Conservation (phyloP, 2,888 invertebrate genomes). For the Taphrorychus bicolor region DNA sequence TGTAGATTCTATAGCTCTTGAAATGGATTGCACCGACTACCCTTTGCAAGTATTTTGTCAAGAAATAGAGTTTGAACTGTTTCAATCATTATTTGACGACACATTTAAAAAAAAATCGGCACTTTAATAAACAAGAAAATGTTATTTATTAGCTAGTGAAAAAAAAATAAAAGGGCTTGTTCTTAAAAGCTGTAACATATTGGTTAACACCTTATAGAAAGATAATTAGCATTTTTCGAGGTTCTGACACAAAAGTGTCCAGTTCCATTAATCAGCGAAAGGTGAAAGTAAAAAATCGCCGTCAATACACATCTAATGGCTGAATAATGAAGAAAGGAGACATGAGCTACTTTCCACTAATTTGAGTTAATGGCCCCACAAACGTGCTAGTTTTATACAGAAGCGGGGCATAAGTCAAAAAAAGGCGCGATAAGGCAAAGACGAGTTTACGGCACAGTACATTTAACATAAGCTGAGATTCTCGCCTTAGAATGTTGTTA, state of each 20-base stretch:
- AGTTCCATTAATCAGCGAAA: not conserved
- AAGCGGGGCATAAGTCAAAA: not conserved
- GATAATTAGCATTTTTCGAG: no score
- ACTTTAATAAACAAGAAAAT: no score
- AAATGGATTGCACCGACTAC: no score
- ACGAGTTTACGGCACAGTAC: not conserved
- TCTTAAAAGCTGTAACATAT: no score
- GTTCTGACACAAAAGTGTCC: not conserved
- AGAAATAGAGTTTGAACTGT: no score
- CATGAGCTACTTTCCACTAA: not conserved
- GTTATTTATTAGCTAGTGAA: no score
- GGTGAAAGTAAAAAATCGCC: not conserved
- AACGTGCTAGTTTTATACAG: not conserved
- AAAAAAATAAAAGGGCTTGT: no score
- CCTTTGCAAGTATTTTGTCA: no score
- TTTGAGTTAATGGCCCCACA: not conserved
- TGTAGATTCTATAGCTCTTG: no score
- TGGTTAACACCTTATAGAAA: no score
- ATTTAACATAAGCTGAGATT: constrained; percentile 1
- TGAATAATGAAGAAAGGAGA: not conserved
- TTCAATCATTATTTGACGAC: no score
- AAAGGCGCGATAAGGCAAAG: not conserved
- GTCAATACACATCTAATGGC: not conserved
- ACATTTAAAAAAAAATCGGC: no score
- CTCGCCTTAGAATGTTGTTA: constrained; percentile 3